Evolutionary conservation across 2,113 vertebrate species (phyloP).

Genomic region (Oceanodroma tethys): DNA sequence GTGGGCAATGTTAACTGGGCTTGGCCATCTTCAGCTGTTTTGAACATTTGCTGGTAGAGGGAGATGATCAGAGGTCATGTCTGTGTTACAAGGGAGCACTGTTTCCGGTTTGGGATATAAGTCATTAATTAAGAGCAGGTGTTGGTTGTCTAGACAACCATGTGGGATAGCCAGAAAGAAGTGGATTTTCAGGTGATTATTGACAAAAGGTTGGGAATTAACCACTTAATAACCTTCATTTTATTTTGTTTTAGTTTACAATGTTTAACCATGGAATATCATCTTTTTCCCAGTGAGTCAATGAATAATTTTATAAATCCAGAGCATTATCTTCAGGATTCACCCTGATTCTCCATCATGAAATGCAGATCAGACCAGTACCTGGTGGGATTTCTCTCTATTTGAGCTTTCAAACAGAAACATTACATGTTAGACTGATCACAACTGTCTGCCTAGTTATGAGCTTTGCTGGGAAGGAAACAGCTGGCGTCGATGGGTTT

Average conservation of each 20-base stretch:
- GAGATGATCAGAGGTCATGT: not conserved
- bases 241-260: not conserved
- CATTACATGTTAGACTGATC: not conserved
- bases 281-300: not conserved
- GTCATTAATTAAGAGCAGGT: slow-evolving; percentile 14
- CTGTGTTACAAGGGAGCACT: not conserved
- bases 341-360: not conserved
- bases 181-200: not conserved
- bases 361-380: not conserved
- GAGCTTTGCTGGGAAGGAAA: not conserved
- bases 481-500: not conserved
- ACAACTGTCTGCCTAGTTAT: not conserved
- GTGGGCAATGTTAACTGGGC: not conserved
- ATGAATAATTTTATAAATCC: not conserved
- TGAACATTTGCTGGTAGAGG: not conserved
- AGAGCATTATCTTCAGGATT: not conserved
- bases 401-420: not conserved
- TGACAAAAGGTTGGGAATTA: not conserved
- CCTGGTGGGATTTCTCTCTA: not conserved
- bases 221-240: not conserved
- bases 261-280: not conserved
- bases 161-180: not conserved
- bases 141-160: not conserved
- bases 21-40: not conserved
- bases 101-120: not conserved